These are phyloP conservation scores for Pseudobourletiella spinata DNA, from an alignment of 1,140 invertebrate genomes.

Conservation along the genomic window DNA sequence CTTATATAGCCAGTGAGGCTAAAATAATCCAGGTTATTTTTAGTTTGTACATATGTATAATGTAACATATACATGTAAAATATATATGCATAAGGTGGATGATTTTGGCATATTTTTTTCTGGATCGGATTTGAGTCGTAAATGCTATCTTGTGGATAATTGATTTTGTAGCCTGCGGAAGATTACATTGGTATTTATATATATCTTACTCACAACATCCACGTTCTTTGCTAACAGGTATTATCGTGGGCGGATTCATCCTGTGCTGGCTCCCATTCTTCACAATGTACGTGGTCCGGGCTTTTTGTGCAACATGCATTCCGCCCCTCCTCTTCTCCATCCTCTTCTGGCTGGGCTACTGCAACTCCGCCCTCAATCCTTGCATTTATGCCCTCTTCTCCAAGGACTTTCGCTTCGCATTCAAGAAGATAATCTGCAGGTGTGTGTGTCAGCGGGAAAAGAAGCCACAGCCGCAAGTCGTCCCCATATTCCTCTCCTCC, in stretches of 20 bases:
- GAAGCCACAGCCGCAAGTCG: constrained; percentile 34
- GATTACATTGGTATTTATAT: too few relatives aligned
- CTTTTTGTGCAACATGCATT: constrained; percentile 71
- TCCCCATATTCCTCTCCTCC: constrained; percentile 38
- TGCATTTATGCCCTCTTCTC: constrained; percentile 52
- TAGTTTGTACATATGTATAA: too few relatives aligned
- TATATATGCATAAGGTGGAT: too few relatives aligned
- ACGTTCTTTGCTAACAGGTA: constrained; percentile 43
- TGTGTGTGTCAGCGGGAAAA: constrained; percentile 53
- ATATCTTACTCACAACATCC: too few relatives aligned
- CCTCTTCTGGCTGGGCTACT: constrained; percentile 94
- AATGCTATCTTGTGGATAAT: background rate
- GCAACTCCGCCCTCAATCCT: constrained; percentile 54
- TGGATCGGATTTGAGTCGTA: background rate
- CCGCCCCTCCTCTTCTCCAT: constrained; percentile 74
- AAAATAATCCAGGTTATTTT: too few relatives aligned
- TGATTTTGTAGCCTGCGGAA: too few relatives aligned
- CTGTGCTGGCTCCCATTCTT: constrained; percentile 91
- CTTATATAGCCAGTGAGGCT: too few relatives aligned
- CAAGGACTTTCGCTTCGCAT: constrained; percentile 81
- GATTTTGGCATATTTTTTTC: too few relatives aligned
- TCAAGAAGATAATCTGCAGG: constrained; percentile 80
- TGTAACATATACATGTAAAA: too few relatives aligned
- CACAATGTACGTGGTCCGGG: constrained; percentile 77
- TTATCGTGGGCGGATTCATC: constrained; percentile 88